Evolutionary conservation across 2,888 invertebrate genomes (phyloP).

Genomic region (Muschampia plurimacula): DNA sequence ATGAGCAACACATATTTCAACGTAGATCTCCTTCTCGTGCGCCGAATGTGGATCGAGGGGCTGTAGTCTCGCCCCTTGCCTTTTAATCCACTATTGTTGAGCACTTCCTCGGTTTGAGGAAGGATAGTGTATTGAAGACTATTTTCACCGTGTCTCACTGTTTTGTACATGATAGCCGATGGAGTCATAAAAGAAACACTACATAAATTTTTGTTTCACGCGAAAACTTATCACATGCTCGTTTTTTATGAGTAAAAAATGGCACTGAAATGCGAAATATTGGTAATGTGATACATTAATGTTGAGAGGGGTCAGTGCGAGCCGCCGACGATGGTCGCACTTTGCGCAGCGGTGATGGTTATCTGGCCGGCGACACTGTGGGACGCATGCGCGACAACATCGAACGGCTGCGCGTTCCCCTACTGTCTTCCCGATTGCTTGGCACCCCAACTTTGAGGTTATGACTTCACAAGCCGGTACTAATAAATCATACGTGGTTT

Average conservation of each 20-base stretch:
- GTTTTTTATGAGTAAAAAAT: slow-evolving; percentile 55
- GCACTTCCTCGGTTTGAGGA: slow-evolving; percentile 89
- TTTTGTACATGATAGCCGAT: slow-evolving; percentile 88
- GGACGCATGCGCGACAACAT: slow-evolving; percentile 80
- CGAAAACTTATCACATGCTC: slow-evolving; percentile 73
- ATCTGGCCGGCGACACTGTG: slow-evolving; percentile 47
- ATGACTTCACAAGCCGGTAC: slow-evolving; percentile 74
- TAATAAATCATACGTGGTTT: slow-evolving; percentile 54
- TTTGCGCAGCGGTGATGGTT: slow-evolving; percentile 72
- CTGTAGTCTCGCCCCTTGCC: slow-evolving; percentile 83
- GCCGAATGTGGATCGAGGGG: slow-evolving; percentile 76
- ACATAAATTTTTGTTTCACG: slow-evolving; percentile 57
- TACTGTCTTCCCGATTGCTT: slow-evolving; percentile 56
- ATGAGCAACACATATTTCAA: slow-evolving; percentile 72
- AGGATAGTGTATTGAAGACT: slow-evolving; percentile 91
- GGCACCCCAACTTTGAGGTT: slow-evolving; percentile 76
- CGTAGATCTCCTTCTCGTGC: slow-evolving; percentile 68
- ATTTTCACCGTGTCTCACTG: slow-evolving; percentile 90
- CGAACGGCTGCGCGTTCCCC: slow-evolving; percentile 78
- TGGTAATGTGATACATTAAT: slow-evolving; percentile 60
- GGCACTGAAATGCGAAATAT: slow-evolving; percentile 53
- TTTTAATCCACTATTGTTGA: slow-evolving; percentile 85
- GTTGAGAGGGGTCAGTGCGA: slow-evolving; percentile 59
- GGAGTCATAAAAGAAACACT: slow-evolving; percentile 72
- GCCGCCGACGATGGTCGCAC: slow-evolving; percentile 68